Base-by-base conservation (phyloP, 1,140 invertebrate genomes). In the Caenorhabditis latens region DNA sequence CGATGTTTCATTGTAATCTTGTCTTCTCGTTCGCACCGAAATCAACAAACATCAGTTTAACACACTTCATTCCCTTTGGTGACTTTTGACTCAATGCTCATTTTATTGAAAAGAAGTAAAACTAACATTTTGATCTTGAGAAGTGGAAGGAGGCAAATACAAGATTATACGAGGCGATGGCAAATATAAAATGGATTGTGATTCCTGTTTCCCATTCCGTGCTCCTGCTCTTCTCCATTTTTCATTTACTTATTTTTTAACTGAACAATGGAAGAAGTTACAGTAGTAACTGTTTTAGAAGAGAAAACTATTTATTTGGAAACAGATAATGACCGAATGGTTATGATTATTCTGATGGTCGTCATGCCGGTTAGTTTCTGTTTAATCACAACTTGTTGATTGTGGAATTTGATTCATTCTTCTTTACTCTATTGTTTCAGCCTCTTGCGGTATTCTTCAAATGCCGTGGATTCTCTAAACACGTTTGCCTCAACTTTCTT, bases 101-200 rank as follows among this genome's bases (percentile, higher is more conserved):
- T 8, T 8, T 58, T 0, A 58, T 19, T 63, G 11, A 9, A 32
- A 63, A 19, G 11, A 32, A 63, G 8, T 63, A 63, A 63, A 63
- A 58, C 24, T 14, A 63, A 63, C 24, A 63, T 63, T 63, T 63
- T 63, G 61, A 63, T 63, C 61, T 63, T 63, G 24, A 63, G 61
- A 63, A 63, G 24, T 32, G 61, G 11, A 13, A 32, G 61, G 61
- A n/a, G 57, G 57, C 57, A 58, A 58, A 58, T 58, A 58, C 57
- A 58, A 58, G 57, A 58, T 63, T 63, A 40, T 8, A 58, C 16
- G n/a, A 63, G 61, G 32, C 21, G 11, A 21, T 19, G n/a, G 61
- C 24, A 63, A 63, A 63, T 63, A 63, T 63, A 63, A 40, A 63
- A 58, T n/a, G n/a, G 19, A 58, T 21, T 21, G 61, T 40, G 24